A percentile compares a stretch with the other conserved stretches of the same genome.
Evolutionary conservation across 1,140 invertebrate species (phyloP).

Genomic region (honey bee (Apis mellifera)): Amel_HAv3.1 CM009931.2:23811001-23811500

Average conservation of each 20-base stretch:
- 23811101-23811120: constrained; percentile 91
- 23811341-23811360: constrained; percentile 87
- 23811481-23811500: constrained; percentile 89
- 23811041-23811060: constrained; percentile 89
- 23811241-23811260: constrained; percentile 93
- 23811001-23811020: constrained; percentile 91
- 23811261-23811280: constrained; percentile 95
- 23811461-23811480: constrained; percentile 88
- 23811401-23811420: constrained; percentile 87
- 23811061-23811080: constrained; percentile 90
- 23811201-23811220: not conserved
- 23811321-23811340: constrained; percentile 84
- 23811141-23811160: constrained; percentile 22
- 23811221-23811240: constrained; percentile 80
- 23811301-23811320: constrained; percentile 71
- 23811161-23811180: not conserved
- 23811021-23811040: constrained; percentile 90
- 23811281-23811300: constrained; percentile 89
- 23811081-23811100: constrained; percentile 92
- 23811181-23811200: not conserved
- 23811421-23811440: constrained; percentile 90
- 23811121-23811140: constrained; percentile 93
- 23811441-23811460: constrained; percentile 92
- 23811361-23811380: constrained; percentile 90
- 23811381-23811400: constrained; percentile 91